Evolutionary conservation across 2,888 invertebrate genomes (phyloP), one percentile per base, ranked within the genome.

Genomic region (Sarcophaga caerulescens): DNA sequence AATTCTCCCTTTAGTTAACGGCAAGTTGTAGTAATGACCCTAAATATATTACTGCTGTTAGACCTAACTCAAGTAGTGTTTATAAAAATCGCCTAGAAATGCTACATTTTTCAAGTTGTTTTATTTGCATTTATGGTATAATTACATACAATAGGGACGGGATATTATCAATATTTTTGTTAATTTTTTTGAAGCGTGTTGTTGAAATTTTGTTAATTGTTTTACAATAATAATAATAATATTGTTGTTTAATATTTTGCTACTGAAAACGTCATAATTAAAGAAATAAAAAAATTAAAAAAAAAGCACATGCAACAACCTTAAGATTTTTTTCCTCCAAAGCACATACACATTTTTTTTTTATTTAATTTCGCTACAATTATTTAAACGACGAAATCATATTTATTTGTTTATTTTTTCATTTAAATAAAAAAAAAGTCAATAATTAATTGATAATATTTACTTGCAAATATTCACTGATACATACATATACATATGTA

Each of bases 401-500:
- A 45, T 70, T 84, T 84, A 79, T 80, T 84, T 75, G 70, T 59
- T 25, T 66, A 65, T 70, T 75, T 66, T 70, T 75, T 66, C 21
- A 76, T 84, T 84, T 70, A 44, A 60, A 25, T 25, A 3, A 1
- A 52, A 47, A 47, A 52, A 14, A 11, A 80, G 35, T 65, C 21
- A 65, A 70, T 84, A 80, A 84, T 76, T 84, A 80, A 79, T 70
- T 80, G 79, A 75, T 65, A 79, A 75, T 84, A 75, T 69, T 69
- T 69, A 47, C 69, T 80, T 52, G 52, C 17, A 12, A 52, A 52
- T 52, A 35, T 35, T 10, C 35, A 52, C 52, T 4, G 52, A 52
- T 52, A 52, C 52, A 52, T 52, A 14, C 52, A 47, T 12, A 47
- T 12, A 47, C 47, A 47, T 44, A 44, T n/a, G 35, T 21, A 35